Evolutionary conservation across 1,140 invertebrate species (phyloP), one percentile per base, ranked within the genome.

Genomic region (Nixonia krombeini): DNA sequence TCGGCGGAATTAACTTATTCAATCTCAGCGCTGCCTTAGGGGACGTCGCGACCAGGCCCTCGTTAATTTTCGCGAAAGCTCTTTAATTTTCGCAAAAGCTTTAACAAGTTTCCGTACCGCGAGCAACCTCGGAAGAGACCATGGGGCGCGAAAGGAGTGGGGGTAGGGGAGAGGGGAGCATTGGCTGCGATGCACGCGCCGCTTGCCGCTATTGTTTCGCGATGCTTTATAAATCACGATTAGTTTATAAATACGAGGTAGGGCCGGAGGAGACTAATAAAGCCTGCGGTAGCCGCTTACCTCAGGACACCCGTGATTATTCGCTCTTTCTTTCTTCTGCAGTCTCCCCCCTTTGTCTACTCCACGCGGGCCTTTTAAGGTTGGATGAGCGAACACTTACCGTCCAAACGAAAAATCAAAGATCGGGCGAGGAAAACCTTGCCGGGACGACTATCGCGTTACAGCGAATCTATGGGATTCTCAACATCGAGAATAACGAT

Each of bases 151-250:
- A 6, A 21, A 6, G 21, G 21, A 21, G 6, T 3, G 21, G 6
- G 21, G 21, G 21, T 2, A 6, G 21, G 6, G n/a, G n/a, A n/a
- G n/a, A n/a, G n/a, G 38, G 51, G 58, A 38, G 26, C 35, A 35
- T 31, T 38, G 26, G 31, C 25, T 28, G 55, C 73, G 79, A 81
- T 80, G 74, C 75, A 81, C 75, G 66, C 63, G 70, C 70, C 70
- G 70, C 55, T 70, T 59, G 50, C 35, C 68, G 35, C 72, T 68
- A 76, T 82, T 80, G 77, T 79, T 80, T 79, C 55, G 57, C 53
- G 61, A 71, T 52, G 72, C 72, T 78, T 81, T 81, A 82, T 81
- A 82, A 80, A 83, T 79, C 79, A 81, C 76, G 79, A 82, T 83
- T 80, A 82, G 78, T 80, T 79, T 77, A 77, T 80, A 79, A 79